A percentile compares a stretch with the other conserved stretches of the same genome.
Evolutionary conservation across 2,888 invertebrate genomes (phyloP).

Genomic region (Tanytarsus gracilentus): DNA sequence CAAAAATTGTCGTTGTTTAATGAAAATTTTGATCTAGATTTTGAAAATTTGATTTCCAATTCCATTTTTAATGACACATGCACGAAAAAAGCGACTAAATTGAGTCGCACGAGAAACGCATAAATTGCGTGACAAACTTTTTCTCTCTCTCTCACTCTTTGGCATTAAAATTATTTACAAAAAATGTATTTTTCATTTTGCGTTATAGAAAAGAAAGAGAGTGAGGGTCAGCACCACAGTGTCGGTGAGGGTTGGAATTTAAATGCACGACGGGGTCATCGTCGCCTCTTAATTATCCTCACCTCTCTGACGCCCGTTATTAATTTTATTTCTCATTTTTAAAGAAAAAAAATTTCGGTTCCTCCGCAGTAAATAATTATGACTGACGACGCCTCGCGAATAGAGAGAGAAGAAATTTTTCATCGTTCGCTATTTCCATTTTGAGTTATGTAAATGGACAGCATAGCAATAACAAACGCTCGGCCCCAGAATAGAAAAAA

Average conservation of each 20-base stretch:
- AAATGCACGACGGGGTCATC: not conserved
- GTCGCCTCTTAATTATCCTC: no score
- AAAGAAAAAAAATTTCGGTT: conserved; percentile 1
- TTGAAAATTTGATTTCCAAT: conserved; percentile 19
- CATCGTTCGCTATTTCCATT: conserved; percentile 16
- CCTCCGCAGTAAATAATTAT: conserved; percentile 6
- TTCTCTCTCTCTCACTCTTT: not conserved
- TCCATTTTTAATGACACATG: conserved; percentile 28
- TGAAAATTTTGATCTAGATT: conserved; percentile 26
- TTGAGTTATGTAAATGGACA: conserved; percentile 27
- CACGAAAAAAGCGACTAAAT: not conserved
- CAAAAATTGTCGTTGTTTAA: not conserved
- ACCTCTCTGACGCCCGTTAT: no score
- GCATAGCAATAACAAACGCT: not conserved
- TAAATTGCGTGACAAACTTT: conserved; percentile 25
- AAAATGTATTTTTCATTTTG: conserved; percentile 11
- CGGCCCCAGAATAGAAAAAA: not conserved
- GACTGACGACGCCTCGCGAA: no score
- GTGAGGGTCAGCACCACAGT: no score
- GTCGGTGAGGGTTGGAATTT: conserved; percentile 14
- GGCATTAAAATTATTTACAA: conserved; percentile 25
- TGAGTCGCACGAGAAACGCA: conserved; percentile 13
- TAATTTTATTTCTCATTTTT: not conserved
- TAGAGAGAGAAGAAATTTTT: conserved; percentile 16
- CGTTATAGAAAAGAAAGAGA: not conserved